Evolutionary conservation across 2,797 vertebrate genomes (phyloP), one percentile per base, ranked within the genome.

Genomic region (Aeoliscus strigatus): DNA sequence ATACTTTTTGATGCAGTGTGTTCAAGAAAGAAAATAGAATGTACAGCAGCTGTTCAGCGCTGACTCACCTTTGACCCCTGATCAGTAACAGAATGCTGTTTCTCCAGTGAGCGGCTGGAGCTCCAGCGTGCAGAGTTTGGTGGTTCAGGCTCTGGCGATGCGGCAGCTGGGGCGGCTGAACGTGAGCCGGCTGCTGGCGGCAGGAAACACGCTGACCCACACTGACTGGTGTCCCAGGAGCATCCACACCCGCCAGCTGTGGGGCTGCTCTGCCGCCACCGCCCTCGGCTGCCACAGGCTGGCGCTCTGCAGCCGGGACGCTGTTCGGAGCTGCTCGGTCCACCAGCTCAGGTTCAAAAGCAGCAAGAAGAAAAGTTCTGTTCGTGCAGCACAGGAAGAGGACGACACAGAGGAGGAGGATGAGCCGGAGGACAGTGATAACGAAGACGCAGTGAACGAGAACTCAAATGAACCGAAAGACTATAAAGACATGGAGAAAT

Each of bases 401-500:
- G 84, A 88, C 0, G 88, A 89, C 1, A 84, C 88, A 0, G 85
- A 92, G 0, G 75, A 88, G 0, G 80, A 83, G 1, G 61, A 84
- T 13, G 67, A 75, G 2, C 39, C 58, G 0, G 87, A 91, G 50
- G 76, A 81, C 38, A 88, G 81, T 0, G 79, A 89, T 61, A 82
- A 81, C 41, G 92, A 94, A 47, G 91, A 91, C 10, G 88, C 88
- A 60, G 63, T 60, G 7, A 83, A 84, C 37, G 85, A 86, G 52
- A 87, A 92, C 27, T 64, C 87, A 2, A 48, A 41, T 0, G 3
- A 83, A 47, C 83, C 85, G 6, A 94, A 89, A 66, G 89, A 92
- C 75, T 97, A 94, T 75, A 97, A 93, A 75, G 94, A 99, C 63
- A 57, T 93, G 27, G 91, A 96, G 39, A 97, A 88, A 79, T 73